Conservation (phyloP, 2,888 invertebrate species). For the Drosophila neonasuta region DNA sequence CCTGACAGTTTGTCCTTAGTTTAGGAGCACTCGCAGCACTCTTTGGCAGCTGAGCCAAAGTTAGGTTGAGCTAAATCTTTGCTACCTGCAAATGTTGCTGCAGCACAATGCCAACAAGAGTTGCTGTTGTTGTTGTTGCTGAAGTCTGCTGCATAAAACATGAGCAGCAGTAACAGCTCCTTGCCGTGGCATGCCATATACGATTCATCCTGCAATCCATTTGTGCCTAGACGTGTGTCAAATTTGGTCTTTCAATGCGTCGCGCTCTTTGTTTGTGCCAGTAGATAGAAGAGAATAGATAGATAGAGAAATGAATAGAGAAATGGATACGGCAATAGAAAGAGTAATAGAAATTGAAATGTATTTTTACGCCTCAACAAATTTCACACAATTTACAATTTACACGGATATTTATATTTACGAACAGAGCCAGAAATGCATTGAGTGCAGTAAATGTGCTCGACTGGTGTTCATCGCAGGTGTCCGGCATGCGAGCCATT, state of each 20-base stretch:
- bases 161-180: constrained; percentile 47
- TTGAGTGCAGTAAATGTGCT: constrained; percentile 12
- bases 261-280: constrained; percentile 48
- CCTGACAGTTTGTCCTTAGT: constrained; percentile 44
- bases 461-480: background rate
- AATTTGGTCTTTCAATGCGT: constrained; percentile 50
- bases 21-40: constrained; percentile 19
- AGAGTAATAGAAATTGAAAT: constrained; percentile 60
- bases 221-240: constrained; percentile 66
- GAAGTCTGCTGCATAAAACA: constrained; percentile 63
- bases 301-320: constrained; percentile 21
- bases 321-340: background rate
- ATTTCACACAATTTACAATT: constrained; percentile 62
- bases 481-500: constrained; percentile 53
- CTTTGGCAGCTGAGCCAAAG: constrained; percentile 29
- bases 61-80: constrained; percentile 25
- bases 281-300: constrained; percentile 7
- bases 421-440: constrained; percentile 37
- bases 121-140: constrained; percentile 12
- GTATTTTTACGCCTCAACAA: constrained; percentile 63
- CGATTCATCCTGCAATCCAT: constrained; percentile 57
- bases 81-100: constrained; percentile 12
- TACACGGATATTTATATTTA: constrained; percentile 55
- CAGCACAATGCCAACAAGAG: constrained; percentile 22
- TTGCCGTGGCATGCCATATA: constrained; percentile 38